A percentile compares a stretch with the other conserved stretches of the same genome.
Conservation (phyloP, 1,140 invertebrate species). For the Conopomorpha cramerella region DNA sequence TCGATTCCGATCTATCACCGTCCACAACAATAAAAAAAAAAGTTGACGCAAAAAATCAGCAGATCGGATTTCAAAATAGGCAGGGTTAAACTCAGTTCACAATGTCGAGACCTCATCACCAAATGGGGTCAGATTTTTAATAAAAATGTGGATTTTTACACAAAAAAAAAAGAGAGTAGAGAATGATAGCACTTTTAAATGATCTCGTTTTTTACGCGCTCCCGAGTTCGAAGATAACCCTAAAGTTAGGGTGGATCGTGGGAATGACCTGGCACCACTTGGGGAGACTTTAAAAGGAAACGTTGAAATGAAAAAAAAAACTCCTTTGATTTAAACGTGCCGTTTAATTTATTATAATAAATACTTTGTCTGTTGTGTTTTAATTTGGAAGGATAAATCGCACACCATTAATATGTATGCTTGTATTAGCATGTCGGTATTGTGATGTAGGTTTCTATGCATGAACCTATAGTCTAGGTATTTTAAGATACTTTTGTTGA, state of each 20-base stretch:
- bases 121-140: slow-evolving; percentile 39
- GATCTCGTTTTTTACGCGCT: too few species aligned
- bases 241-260: slow-evolving; percentile 52
- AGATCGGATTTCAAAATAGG: slow-evolving; percentile 44
- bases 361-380: neutral
- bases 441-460: neutral
- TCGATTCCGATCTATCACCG: neutral
- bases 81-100: slow-evolving; percentile 38
- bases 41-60: slow-evolving; percentile 12
- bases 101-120: slow-evolving; percentile 47
- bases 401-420: neutral
- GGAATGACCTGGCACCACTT: slow-evolving; percentile 24
- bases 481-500: too few species aligned
- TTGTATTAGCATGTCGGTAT: neutral
- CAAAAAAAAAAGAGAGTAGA: slow-evolving; percentile 19
- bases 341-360: neutral
- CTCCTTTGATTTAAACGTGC: neutral
- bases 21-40: slow-evolving; percentile 5
- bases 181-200: slow-evolving; percentile 39
- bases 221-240: slow-evolving; percentile 10
- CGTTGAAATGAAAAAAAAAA: too few species aligned
- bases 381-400: neutral
- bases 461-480: too few species aligned
- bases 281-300: slow-evolving; percentile 13
- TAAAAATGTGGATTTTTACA: slow-evolving; percentile 8